Conservation (phyloP, 2,888 invertebrate species). For the Acleris emargana region DNA sequence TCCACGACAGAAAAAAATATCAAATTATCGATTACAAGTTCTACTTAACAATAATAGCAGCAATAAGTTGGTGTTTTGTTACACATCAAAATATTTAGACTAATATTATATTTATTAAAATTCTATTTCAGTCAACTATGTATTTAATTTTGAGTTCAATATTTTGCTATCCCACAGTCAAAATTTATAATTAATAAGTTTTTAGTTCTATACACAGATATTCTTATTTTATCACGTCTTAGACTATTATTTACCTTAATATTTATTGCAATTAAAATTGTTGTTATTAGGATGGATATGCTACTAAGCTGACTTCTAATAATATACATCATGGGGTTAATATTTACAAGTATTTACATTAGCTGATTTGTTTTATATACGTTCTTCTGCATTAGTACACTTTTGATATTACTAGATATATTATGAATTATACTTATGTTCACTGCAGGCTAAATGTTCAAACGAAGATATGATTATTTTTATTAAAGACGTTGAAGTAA, state of each 20-base stretch:
- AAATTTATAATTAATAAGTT: conserved; percentile 22
- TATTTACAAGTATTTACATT: conserved; percentile 46
- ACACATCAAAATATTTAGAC: conserved; percentile 46
- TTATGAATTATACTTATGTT: too few species aligned
- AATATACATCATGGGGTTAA: conserved; percentile 48
- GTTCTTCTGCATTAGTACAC: background rate
- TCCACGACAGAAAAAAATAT: conserved; percentile 16
- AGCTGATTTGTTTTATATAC: conserved; percentile 28
- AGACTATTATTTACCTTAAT: conserved; percentile 40
- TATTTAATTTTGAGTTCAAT: conserved; percentile 28
- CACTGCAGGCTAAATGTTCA: too few species aligned
- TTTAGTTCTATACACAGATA: conserved; percentile 45
- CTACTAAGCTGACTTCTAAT: conserved; percentile 69
- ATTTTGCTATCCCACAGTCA: background rate
- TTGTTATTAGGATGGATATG: conserved; percentile 76
- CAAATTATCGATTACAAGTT: conserved; percentile 13
- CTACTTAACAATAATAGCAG: conserved; percentile 39
- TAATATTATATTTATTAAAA: conserved; percentile 42
- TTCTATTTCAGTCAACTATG: conserved; percentile 46
- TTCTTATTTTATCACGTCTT: conserved; percentile 24
- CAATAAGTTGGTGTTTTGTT: conserved; percentile 55
- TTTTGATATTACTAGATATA: background rate
- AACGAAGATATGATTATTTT: too few species aligned
- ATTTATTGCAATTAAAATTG: conserved; percentile 56
- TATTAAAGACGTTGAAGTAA: too few species aligned